Evolutionary conservation across 2,888 invertebrate species (phyloP), one percentile per base, ranked within the genome.

Genomic region (Idaea biselata): DNA sequence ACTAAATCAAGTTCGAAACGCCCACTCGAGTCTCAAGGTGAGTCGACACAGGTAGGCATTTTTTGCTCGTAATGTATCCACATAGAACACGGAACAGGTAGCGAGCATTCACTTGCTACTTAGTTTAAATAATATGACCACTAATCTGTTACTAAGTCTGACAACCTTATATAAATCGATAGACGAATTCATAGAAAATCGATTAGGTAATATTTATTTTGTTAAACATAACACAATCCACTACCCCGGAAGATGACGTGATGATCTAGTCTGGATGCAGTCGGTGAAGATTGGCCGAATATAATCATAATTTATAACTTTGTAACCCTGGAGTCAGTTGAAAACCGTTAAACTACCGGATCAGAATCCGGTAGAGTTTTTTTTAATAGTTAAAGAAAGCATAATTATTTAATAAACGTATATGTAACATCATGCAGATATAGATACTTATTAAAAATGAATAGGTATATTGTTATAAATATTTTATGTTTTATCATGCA

Each of bases 1-100:
- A 88, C 87, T 87, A 88, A 91, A 89, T 90, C 89, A 89, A 87
- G 86, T 87, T 89, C 79, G 86, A 83, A 74, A 82, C 89, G 88
- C 90, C 88, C 85, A 89, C 90, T 79, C 73, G 66, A 79, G 69
- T 79, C 78, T 87, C 90, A 91, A 91, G 90, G 89, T 90, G 88
- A 89, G 77, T 65, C 71, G 78, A 72, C 82, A 80, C 78, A 86
- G 83, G 84, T 82, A 85, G 84, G 80, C 80, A 81, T 85, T 89
- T 89, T 79, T 73, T 73, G 77, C 77, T 74, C 67, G 60, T 67
- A 64, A 68, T 61, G 61, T 82, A 81, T 82, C 80, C 83, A 83
- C 44, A 44, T 44, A 44, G 44, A 44, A 44, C 44, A 44, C 44
- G 44, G 44, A 44, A 44, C 44, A 44, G 44, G 44, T 44, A 44